Evolutionary conservation across 2,797 vertebrate genomes (phyloP).

Genomic region (Pristis pectinata): DNA sequence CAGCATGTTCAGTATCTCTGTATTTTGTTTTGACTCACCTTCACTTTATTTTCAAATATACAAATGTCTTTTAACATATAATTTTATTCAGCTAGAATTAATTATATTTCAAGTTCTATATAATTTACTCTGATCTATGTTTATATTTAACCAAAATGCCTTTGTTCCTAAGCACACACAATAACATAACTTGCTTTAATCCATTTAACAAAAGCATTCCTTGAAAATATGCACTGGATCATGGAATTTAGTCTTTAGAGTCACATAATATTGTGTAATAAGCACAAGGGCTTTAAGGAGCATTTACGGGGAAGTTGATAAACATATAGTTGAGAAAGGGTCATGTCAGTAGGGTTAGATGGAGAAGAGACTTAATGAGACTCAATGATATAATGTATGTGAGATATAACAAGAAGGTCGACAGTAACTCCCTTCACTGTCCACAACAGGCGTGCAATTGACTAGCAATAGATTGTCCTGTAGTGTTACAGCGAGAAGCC

Average conservation of each 20-base stretch:
- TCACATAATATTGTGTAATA: not conserved
- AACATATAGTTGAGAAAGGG: not conserved
- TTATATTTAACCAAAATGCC: not conserved
- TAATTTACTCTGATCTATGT: not conserved
- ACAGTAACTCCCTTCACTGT: not conserved
- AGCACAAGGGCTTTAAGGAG: not conserved
- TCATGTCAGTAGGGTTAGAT: not conserved
- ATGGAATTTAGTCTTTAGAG: not conserved
- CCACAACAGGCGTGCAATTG: no score
- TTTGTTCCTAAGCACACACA: not conserved
- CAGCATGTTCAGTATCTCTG: not conserved
- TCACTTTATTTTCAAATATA: not conserved
- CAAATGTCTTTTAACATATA: not conserved
- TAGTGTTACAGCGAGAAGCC: no score
- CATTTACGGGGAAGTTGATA: not conserved
- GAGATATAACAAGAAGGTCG: not conserved
- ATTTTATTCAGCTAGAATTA: not conserved
- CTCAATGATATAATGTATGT: not conserved
- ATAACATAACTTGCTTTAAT: not conserved
- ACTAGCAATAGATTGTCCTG: no score
- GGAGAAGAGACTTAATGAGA: not conserved
- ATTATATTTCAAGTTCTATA: not conserved
- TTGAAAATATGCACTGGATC: not conserved
- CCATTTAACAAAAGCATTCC: not conserved
- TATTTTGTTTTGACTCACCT: not conserved